phyloP scores from a whole-genome alignment of 1,140 invertebrate genomes.

The Probaryconus sp. region DNA sequence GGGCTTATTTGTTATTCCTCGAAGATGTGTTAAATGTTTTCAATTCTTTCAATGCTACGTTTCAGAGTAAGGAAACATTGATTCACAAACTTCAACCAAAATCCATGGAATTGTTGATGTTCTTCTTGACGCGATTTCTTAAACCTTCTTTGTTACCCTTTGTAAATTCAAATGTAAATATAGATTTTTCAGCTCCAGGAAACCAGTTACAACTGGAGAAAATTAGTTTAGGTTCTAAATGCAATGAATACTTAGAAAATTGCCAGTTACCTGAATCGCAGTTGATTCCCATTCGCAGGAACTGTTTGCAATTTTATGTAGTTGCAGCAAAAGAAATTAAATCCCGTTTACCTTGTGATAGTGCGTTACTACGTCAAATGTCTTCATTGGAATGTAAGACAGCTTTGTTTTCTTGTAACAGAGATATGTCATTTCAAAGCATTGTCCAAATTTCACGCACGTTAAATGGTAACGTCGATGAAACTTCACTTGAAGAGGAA shows the following conservation, averaged over 20 bases:
- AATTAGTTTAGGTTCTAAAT: not conserved
- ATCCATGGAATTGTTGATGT: not conserved
- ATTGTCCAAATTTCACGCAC: not conserved
- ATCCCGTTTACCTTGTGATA: not conserved
- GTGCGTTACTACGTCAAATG: not conserved
- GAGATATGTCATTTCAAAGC: not conserved
- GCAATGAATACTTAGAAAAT: not conserved
- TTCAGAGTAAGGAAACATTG: constrained; percentile 1
- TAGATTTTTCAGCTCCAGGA: not conserved
- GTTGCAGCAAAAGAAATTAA: not conserved
- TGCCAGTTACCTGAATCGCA: not conserved
- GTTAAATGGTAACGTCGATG: not conserved
- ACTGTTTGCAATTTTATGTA: not conserved
- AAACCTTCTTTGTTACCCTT: not conserved
- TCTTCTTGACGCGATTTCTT: too few species aligned
- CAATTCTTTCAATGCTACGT: constrained; percentile 6
- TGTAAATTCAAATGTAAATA: not conserved
- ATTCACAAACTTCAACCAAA: too few species aligned
- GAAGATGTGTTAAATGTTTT: not conserved
- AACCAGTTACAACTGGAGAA: constrained; percentile 1
- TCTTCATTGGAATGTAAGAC: not conserved
- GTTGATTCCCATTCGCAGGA: not conserved
- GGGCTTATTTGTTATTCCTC: constrained; percentile 5
- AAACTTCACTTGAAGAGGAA: not conserved
- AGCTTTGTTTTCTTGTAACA: too few species aligned